Conservation (phyloP, 1,140 invertebrate genomes). For the Pseudomyrmex cubaensis region DNA sequence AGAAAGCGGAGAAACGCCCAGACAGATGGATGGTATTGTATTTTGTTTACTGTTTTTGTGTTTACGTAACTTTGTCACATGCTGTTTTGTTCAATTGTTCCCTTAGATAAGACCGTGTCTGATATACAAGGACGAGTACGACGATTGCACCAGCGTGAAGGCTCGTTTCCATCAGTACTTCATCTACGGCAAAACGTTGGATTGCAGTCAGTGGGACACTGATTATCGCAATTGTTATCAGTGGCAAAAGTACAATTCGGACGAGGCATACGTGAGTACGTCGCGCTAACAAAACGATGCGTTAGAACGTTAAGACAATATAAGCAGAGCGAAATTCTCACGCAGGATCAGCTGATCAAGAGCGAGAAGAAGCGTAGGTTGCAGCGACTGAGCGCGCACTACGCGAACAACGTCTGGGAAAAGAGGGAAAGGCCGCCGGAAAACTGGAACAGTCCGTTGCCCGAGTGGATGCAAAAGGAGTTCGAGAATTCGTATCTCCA, state of each 20-base stretch:
- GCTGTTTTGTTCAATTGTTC: background rate
- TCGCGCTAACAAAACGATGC: background rate
- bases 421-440: slow-evolving; percentile 90
- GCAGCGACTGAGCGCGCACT: slow-evolving; percentile 88
- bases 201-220: slow-evolving; percentile 92
- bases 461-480: slow-evolving; percentile 89
- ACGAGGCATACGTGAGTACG: slow-evolving; percentile 88
- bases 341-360: slow-evolving; percentile 88
- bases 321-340: background rate
- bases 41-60: no score
- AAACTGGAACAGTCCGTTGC: slow-evolving; percentile 92
- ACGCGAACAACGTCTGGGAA: slow-evolving; percentile 91
- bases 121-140: slow-evolving; percentile 91
- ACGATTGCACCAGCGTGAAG: slow-evolving; percentile 90
- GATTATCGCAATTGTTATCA: slow-evolving; percentile 91
- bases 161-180: slow-evolving; percentile 95
- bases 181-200: slow-evolving; percentile 89
- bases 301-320: background rate
- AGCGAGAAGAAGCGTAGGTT: slow-evolving; percentile 89
- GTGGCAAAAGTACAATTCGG: slow-evolving; percentile 88
- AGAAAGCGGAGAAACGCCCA: no score
- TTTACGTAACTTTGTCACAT: no score
- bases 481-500: slow-evolving; percentile 89
- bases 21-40: no score
- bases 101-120: slow-evolving; percentile 89